Evolutionary conservation across 2,888 invertebrate genomes (phyloP).

Genomic region (Melitaea athalia): DNA sequence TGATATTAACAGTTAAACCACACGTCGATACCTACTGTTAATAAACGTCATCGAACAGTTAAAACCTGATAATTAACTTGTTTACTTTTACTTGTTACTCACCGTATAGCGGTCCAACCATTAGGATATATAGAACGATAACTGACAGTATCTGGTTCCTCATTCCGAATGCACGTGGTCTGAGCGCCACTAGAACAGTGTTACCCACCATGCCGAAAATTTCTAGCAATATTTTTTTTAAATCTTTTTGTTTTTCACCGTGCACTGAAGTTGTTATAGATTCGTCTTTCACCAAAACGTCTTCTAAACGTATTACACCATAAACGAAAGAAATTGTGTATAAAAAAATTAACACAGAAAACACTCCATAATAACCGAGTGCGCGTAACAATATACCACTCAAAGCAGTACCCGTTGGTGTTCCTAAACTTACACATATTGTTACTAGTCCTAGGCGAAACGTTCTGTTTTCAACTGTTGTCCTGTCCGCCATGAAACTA

Average conservation of each 20-base stretch:
- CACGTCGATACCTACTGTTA: neutral
- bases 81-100: constrained; percentile 44
- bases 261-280: constrained; percentile 25
- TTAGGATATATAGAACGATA: constrained; percentile 66
- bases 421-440: constrained; percentile 76
- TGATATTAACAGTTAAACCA: neutral
- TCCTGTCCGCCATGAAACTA: constrained; percentile 84
- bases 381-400: constrained; percentile 76
- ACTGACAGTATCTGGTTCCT: constrained; percentile 68
- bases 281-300: constrained; percentile 50
- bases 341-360: constrained; percentile 62
- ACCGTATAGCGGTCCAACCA: constrained; percentile 79
- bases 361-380: constrained; percentile 76
- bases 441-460: constrained; percentile 84
- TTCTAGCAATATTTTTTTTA: constrained; percentile 52
- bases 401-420: constrained; percentile 77
- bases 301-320: constrained; percentile 68
- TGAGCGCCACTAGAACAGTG: constrained; percentile 69
- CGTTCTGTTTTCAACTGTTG: constrained; percentile 83
- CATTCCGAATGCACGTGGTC: constrained; percentile 58
- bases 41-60: neutral
- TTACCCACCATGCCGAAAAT: constrained; percentile 65
- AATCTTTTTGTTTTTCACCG: constrained; percentile 46
- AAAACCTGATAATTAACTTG: neutral
- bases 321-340: constrained; percentile 65